A percentile compares a stretch with the other conserved stretches of the same genome.
Evolutionary conservation across 1,140 invertebrate genomes (phyloP).

Genomic region (Lycorma delicatula): DNA sequence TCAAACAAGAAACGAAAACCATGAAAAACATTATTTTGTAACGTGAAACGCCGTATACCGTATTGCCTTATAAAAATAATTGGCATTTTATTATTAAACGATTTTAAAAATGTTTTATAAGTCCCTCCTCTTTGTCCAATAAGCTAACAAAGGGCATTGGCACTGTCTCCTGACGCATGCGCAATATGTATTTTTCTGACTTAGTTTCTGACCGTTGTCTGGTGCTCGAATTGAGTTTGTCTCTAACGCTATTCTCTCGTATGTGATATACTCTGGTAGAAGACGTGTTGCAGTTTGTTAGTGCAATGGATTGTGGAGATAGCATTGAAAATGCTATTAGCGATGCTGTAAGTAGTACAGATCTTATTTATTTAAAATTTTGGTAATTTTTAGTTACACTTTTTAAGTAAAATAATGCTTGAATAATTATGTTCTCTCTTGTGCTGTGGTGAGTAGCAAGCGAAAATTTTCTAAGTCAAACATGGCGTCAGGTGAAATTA

Average conservation of each 20-base stretch:
- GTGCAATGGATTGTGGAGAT: slow-evolving; percentile 1
- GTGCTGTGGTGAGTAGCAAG: slow-evolving; percentile 2
- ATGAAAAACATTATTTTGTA: too few relatives aligned
- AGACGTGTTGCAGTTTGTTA: too few relatives aligned
- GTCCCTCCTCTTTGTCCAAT: too few relatives aligned
- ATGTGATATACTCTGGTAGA: too few relatives aligned
- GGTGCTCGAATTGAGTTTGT: slow-evolving; percentile 3
- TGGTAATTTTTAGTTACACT: too few relatives aligned
- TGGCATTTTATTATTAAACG: too few relatives aligned
- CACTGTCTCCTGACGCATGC: slow-evolving; percentile 13
- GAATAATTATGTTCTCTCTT: too few relatives aligned
- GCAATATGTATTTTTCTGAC: slow-evolving; percentile 15
- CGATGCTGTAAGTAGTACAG: not conserved
- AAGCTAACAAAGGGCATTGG: slow-evolving; percentile 17
- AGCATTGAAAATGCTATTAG: not conserved
- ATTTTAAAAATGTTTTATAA: too few relatives aligned
- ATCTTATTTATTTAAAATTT: not conserved
- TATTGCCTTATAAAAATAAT: too few relatives aligned
- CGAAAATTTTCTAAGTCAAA: slow-evolving; percentile 77
- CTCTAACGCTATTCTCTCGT: not conserved
- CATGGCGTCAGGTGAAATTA: slow-evolving; percentile 48
- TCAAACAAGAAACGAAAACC: too few relatives aligned
- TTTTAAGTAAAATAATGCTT: too few relatives aligned
- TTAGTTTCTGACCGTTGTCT: slow-evolving; percentile 18
- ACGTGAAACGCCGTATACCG: too few relatives aligned